Evolutionary conservation across 2,888 invertebrate genomes (phyloP), one percentile per base, ranked within the genome.

Genomic region (Trachelus stipa): DNA sequence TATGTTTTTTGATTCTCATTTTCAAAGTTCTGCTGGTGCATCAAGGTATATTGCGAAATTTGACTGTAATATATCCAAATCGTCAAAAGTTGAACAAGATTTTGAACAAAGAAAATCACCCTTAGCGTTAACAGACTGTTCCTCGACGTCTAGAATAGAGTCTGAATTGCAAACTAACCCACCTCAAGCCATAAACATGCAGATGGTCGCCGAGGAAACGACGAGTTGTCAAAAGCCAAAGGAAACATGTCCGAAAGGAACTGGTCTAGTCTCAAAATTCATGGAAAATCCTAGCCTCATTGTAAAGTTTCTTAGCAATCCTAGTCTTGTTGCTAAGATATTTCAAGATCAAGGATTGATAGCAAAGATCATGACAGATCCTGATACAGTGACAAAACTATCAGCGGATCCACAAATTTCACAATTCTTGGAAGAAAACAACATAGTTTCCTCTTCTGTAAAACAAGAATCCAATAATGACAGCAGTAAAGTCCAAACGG

Each of bases 401-500:
- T 80, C 85, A 3, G 78, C 83, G n/a, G 90, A 91, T 85, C 90
- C 91, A 3, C 83, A 87, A 68, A 83, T 90, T 15, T 85, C 84
- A 0, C 84, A 86, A 37, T 85, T 89, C 37, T 79, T 91, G 0
- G 83, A 87, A 74, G 84, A 86, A 33, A 84, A 83, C 35, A 80
- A 78, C 9, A 71, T 75, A 3, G 30, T 34, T 11, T 35, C 78
- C 30, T 34, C 81, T n/a, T 73, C 79, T 6, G 73, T 76, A 73
- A 12, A 68, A 34, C 35, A 79, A 71, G 74, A 73, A 68, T 34
- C 73, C 34, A 74, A 81, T 15, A 80, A 79, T 12, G 69, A 71
- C 40, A 76, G 33, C 69, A 69, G n/a, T 34, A 73, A 12, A 73
- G 81, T 3, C 33, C 40, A 12, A 77, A 75, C 34, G 69, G 40